phyloP scores from a whole-genome alignment of 2,113 vertebrate genomes.

The Paedocypris sp. region DNA sequence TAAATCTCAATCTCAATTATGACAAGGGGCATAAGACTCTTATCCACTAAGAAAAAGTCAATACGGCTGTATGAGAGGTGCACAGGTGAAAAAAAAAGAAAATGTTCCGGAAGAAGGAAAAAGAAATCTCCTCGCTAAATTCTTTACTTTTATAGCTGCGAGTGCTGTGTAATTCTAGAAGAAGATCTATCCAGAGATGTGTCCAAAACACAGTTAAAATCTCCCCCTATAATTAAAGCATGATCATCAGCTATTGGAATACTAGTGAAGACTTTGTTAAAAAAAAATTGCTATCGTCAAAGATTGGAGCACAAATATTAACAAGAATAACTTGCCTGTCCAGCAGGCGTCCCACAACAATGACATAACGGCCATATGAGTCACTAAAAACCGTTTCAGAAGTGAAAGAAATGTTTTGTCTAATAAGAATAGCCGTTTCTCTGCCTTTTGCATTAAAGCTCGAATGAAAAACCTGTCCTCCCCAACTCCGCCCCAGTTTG shows the following conservation, averaged over 20 bases:
- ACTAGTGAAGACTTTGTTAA: neutral
- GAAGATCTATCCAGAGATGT: neutral
- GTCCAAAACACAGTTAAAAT: neutral
- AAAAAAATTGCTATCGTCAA: neutral
- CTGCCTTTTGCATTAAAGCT: neutral
- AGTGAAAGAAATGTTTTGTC: neutral
- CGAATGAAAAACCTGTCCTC: neutral
- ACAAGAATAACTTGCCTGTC: neutral
- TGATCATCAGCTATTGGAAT: neutral
- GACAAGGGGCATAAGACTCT: neutral
- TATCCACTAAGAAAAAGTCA: neutral
- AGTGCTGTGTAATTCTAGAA: neutral
- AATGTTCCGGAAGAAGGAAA: neutral
- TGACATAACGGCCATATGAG: neutral
- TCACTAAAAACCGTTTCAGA: neutral
- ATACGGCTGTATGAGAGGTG: neutral
- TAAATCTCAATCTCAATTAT: neutral
- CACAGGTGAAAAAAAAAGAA: neutral
- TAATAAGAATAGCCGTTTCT: neutral
- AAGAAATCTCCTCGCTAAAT: neutral
- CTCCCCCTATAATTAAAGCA: neutral
- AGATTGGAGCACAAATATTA: constrained; percentile 1
- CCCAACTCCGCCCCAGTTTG: neutral
- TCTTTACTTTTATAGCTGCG: neutral
- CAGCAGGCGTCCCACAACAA: neutral